Percentiles rank a stretch among this genome's conserved stretches.
phyloP scores from a whole-genome alignment of 1,140 invertebrate genomes.

The Rhynchophorus ferrugineus region DNA sequence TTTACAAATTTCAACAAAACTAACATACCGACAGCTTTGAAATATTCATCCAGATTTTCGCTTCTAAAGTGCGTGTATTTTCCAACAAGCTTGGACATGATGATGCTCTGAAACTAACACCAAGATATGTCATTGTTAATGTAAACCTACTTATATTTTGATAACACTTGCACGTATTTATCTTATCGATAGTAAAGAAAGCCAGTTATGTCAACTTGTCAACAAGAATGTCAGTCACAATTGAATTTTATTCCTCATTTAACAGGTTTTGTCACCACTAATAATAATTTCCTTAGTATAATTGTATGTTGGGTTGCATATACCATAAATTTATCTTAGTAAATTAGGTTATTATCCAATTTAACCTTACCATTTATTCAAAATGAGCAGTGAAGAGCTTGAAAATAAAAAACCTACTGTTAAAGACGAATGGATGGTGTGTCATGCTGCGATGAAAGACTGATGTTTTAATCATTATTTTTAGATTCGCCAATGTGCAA shows the following conservation, averaged over 20 bases:
- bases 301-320: not conserved
- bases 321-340: not conserved
- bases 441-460: not conserved
- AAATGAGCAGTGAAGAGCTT: too few species aligned
- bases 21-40: constrained; percentile 48
- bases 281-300: not conserved
- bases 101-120: constrained; percentile 2
- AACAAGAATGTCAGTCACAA: too few species aligned
- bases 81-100: constrained; percentile 40
- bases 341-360: too few species aligned
- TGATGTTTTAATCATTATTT: constrained; percentile 16
- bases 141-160: too few species aligned
- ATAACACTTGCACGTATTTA: too few species aligned
- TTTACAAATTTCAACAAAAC: not conserved
- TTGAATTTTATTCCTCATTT: too few species aligned
- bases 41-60: constrained; percentile 54
- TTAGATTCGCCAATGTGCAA: constrained; percentile 61
- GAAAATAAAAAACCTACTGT: too few species aligned
- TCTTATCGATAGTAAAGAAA: too few species aligned
- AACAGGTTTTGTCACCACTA: too few species aligned
- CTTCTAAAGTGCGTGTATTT: constrained; percentile 55
- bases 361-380: too few species aligned
- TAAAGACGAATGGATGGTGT: constrained; percentile 36
- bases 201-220: too few species aligned
- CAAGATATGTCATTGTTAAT: too few species aligned